phyloP scores from a whole-genome alignment of 1,140 invertebrate genomes.

The Drosophila suzukii region DNA sequence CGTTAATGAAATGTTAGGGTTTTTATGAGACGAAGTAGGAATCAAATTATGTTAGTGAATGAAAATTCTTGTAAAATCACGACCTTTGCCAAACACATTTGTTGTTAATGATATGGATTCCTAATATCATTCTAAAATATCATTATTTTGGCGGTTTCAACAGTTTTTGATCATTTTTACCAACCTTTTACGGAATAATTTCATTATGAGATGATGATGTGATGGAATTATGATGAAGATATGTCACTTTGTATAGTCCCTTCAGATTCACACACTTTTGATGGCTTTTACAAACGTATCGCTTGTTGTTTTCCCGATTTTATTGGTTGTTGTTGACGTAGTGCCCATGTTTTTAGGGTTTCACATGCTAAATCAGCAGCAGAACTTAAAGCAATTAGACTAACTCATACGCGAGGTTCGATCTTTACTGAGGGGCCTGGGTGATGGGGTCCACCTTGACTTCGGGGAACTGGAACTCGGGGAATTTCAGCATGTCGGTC shows the following conservation, averaged over 20 bases:
- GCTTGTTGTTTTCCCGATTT: slow-evolving; percentile 43
- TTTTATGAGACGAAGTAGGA: neutral
- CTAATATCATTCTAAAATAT: too few relatives aligned
- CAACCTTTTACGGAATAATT: neutral
- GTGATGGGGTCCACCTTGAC: slow-evolving; percentile 87
- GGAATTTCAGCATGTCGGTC: slow-evolving; percentile 95
- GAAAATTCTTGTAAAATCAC: too few relatives aligned
- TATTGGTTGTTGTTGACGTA: slow-evolving; percentile 32
- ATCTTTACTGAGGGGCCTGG: slow-evolving; percentile 42
- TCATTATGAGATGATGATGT: neutral
- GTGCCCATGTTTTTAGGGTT: slow-evolving; percentile 5
- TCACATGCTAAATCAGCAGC: slow-evolving; percentile 20
- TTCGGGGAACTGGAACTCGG: slow-evolving; percentile 91
- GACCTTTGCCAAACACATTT: too few relatives aligned
- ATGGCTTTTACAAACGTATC: slow-evolving; percentile 16
- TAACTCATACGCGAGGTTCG: slow-evolving; percentile 26
- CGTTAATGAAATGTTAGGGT: neutral
- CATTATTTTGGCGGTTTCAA: neutral
- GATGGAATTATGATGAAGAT: neutral
- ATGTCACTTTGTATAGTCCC: neutral
- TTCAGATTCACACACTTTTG: slow-evolving; percentile 9
- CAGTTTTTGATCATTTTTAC: neutral
- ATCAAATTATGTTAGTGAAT: too few relatives aligned
- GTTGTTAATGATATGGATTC: too few relatives aligned
- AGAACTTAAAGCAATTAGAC: slow-evolving; percentile 70